Base-by-base conservation (phyloP, 2,797 vertebrate species). In the Melanotaenia maccullochi region DNA sequence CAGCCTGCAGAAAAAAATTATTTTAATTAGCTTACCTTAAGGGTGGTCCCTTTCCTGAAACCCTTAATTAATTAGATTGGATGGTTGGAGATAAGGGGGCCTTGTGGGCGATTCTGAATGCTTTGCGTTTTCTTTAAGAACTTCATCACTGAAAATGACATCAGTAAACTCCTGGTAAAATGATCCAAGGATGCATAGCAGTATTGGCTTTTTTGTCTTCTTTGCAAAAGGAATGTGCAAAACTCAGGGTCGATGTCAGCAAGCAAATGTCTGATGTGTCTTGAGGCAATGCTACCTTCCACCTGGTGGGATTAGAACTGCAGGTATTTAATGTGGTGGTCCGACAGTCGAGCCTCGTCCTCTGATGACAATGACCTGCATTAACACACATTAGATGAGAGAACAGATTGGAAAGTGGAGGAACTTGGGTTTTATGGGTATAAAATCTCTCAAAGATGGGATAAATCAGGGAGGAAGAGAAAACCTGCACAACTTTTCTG, bases 251-350 rank as follows among this genome's bases (percentile, higher is more conserved):
- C 28, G 28, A 28, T 3, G 28, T 28, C 28, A 28, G 28, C 28
- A 28, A 28, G 3, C 28, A 28, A 28, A 28, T 3, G 28, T 28
- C 64, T 24, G 61, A 61, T 57, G 28, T 69, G 32, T 78, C 73
- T 79, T 22, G 38, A n/a, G 60, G 81, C 51, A 56, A 75, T 63
- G 85, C 79, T 79, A 80, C 75, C 67, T 68, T 76, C 83, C 90
- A 89, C 90, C 86, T 91, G 86, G 65, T 81, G 70, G 59, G 73
- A 81, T 85, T 85, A 76, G 81, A 88, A 81, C 88, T 87, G 83
- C 83, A 91, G 87, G 88, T 90, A 89, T 90, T 89, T 80, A 76
- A 87, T 86, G 90, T 85, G 73, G 72, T 28, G 35, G 62, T 77
- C 75, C 83, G 65, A 73, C 78, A 65, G 56, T 71, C 47, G 3